Percentiles rank a stretch among this genome's conserved stretches.
phyloP scores from a whole-genome alignment of 2,888 invertebrate species.

The Yponomeuta evonymella region DNA sequence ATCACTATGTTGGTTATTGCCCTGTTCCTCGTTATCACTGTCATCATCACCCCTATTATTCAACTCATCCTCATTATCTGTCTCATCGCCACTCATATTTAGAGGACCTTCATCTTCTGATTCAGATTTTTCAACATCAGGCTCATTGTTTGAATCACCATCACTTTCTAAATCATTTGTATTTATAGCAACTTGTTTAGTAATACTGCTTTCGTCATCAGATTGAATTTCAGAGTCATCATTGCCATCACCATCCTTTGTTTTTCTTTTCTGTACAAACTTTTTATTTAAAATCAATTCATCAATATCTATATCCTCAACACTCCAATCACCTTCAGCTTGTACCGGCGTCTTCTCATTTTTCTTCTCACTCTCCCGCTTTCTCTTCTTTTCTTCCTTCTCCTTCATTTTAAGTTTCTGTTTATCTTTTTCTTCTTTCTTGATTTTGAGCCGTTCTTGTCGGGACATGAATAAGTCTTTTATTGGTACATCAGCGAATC shows the following conservation, averaged over 20 bases:
- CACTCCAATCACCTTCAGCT: conserved; percentile 47
- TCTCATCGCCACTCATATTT: conserved; percentile 8
- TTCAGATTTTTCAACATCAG: conserved; percentile 20
- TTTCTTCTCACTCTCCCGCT: conserved; percentile 14
- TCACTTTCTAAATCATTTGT: conserved; percentile 22
- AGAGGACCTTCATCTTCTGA: conserved; percentile 18
- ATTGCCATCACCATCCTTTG: conserved; percentile 23
- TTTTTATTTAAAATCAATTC: not conserved
- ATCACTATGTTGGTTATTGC: conserved; percentile 15
- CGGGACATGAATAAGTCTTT: conserved; percentile 64
- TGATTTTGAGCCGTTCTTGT: conserved; percentile 54
- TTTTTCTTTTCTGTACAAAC: conserved; percentile 9
- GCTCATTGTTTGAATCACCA: conserved; percentile 16
- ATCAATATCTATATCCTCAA: conserved; percentile 17
- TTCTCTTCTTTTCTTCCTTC: conserved; percentile 27
- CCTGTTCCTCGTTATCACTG: conserved; percentile 19
- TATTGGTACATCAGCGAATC: conserved; percentile 55
- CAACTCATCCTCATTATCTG: not conserved
- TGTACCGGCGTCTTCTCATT: conserved; percentile 37
- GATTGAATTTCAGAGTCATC: conserved; percentile 22
- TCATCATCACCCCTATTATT: conserved; percentile 14
- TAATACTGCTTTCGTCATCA: conserved; percentile 22
- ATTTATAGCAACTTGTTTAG: conserved; percentile 19
- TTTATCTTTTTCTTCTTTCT: conserved; percentile 57
- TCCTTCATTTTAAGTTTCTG: conserved; percentile 48